Conservation (phyloP, 2,797 vertebrate genomes). For the Dallia pectoralis region DNA sequence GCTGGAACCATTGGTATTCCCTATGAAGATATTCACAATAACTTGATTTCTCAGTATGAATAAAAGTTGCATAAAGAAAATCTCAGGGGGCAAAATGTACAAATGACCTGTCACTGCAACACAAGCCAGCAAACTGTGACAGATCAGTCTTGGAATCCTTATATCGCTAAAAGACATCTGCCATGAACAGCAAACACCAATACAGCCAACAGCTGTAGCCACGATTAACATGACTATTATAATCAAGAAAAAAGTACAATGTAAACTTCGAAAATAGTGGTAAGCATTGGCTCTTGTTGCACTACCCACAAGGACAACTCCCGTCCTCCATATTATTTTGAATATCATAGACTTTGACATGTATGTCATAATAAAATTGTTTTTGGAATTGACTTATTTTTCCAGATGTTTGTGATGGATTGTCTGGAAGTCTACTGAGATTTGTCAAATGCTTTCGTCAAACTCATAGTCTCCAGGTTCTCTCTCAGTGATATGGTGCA, state of each 20-base stretch:
- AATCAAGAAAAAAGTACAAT: conserved; percentile 15
- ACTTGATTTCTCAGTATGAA: too few species aligned
- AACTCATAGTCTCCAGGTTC: not conserved
- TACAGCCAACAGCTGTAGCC: conserved; percentile 16
- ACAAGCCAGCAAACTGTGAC: too few species aligned
- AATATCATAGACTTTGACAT: not conserved
- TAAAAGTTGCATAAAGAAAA: too few species aligned
- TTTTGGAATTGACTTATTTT: not conserved
- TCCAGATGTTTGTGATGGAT: not conserved
- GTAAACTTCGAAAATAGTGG: not conserved
- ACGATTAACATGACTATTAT: conserved; percentile 21
- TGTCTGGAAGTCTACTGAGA: not conserved
- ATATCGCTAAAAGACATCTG: conserved; percentile 1
- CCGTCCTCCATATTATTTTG: not conserved
- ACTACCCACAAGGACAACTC: not conserved
- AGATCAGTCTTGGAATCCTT: too few species aligned
- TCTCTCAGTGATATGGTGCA: not conserved
- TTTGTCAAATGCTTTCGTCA: not conserved
- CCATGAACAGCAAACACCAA: conserved; percentile 13
- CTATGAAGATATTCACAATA: too few species aligned
- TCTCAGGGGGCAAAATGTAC: too few species aligned
- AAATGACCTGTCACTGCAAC: too few species aligned
- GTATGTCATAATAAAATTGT: not conserved
- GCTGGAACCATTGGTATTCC: too few species aligned
- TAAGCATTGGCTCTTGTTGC: not conserved